Evolutionary conservation across 1,140 invertebrate genomes (phyloP), one percentile per base, ranked within the genome.

Genomic region (Pteromalus puparum): DNA sequence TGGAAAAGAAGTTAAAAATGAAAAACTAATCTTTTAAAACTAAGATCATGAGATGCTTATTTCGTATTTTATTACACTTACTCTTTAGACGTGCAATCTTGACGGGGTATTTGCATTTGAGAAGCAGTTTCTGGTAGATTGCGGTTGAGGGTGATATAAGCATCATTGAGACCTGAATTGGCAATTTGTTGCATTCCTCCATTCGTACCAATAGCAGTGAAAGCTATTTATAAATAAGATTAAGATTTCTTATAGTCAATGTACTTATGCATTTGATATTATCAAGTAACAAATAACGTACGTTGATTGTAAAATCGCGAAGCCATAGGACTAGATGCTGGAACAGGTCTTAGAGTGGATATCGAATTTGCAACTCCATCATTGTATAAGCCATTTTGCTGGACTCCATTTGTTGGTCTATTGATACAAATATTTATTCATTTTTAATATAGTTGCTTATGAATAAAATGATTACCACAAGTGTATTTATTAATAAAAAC

Each of bases 231-330:
- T 30, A 86, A 88, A 75, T 82, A 85, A 82, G 53, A 87, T 84
- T 77, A 46, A 6, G 70, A 53, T 79, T 70, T 70, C 67, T 70
- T n/a, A 42, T 10, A 18, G 15, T 13, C 30, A 34, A 34, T 28
- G n/a, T 9, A 42, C 13, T 1, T 46, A 26, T 34, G 34, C 38
- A 46, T 46, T 26, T 76, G 53, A 26, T 61, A 18, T 21, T 74
- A 46, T 48, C n/a, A 61, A 72, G 72, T 70, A 77, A 79, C 28
- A 70, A 86, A 76, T 79, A 77, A 90, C 91, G 90, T 88, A 92
- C 92, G 88, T 90, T 93, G 92, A 88, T 91, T 88, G 76, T 93
- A 94, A 88, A 93, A 95, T 92, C 93, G 94, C 4, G 94, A 92
- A 26, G 94, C 91, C 75, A 95, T 87, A 70, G 94, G 94, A 89